A percentile compares a stretch with the other conserved stretches of the same genome.
Conservation (phyloP, 2,113 vertebrate species). For the Macrotis lagotis region DNA sequence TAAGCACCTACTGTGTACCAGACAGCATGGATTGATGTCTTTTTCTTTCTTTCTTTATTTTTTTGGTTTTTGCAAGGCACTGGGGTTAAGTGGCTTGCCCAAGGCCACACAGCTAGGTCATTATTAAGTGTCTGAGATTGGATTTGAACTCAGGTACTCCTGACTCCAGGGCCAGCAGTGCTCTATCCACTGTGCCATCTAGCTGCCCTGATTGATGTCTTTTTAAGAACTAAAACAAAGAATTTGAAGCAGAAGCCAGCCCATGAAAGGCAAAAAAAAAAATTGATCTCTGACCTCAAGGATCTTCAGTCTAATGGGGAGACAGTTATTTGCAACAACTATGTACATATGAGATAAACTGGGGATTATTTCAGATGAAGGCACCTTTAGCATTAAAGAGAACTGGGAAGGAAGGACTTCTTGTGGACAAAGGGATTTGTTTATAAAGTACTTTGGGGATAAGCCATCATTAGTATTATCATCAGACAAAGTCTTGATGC, state of each 20-base stretch:
- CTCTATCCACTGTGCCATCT: no score
- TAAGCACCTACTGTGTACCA: background rate
- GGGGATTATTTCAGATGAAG: background rate
- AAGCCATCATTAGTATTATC: background rate
- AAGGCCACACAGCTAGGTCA: no score
- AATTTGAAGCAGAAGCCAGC: background rate
- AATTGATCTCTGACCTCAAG: background rate
- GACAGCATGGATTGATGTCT: background rate
- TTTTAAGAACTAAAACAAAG: background rate
- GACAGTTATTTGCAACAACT: background rate
- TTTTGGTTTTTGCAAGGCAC: no score
- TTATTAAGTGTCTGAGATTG: no score
- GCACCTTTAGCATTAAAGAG: background rate
- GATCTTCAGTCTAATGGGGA: background rate
- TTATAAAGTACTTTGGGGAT: background rate
- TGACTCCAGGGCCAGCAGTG: no score
- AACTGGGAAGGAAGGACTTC: background rate
- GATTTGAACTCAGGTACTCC: no score
- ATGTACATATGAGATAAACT: background rate
- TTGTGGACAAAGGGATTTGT: background rate
- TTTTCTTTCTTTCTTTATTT: no score
- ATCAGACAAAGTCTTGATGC: background rate
- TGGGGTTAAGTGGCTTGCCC: no score
- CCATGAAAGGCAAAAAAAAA: background rate
- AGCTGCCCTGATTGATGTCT: no score